A percentile compares a stretch with the other conserved stretches of the same genome.
Evolutionary conservation across 2,797 vertebrate genomes (phyloP).

Genomic region (Mormyrus proboscirostris): DNA sequence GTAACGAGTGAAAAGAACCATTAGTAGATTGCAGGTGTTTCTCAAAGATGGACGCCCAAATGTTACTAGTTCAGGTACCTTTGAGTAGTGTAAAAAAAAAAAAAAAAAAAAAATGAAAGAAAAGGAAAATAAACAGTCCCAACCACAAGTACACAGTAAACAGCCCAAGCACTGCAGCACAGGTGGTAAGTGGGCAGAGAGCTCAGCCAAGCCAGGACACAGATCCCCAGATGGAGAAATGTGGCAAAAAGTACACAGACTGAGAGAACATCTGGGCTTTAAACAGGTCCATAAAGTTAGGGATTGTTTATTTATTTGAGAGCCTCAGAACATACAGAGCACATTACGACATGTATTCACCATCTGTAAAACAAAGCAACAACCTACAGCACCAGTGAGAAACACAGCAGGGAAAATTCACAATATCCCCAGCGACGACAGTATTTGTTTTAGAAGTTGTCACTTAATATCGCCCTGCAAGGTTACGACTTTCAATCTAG

Average conservation of each 20-base stretch:
- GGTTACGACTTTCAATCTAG: not conserved
- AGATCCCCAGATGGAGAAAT: not conserved
- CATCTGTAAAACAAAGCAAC: not conserved
- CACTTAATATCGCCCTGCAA: not conserved
- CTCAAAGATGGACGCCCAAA: not conserved
- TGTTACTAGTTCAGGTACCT: not conserved
- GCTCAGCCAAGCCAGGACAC: not conserved
- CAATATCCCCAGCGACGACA: not conserved
- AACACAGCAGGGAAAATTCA: not conserved
- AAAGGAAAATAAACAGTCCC: not conserved
- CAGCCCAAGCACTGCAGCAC: not conserved
- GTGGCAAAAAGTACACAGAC: not conserved
- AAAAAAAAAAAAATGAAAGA: not conserved
- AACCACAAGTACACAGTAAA: not conserved
- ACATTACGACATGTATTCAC: not conserved
- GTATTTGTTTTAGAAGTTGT: not conserved
- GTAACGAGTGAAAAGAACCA: not conserved
- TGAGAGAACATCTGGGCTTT: slow-evolving; percentile 22
- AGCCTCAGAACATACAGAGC: slow-evolving; percentile 33
- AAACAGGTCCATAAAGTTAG: slow-evolving; percentile 37
- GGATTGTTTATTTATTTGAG: slow-evolving; percentile 39
- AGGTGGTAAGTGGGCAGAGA: not conserved
- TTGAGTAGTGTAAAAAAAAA: not conserved
- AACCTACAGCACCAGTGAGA: not conserved
- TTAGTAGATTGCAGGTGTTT: not conserved